Percentiles rank a stretch among this genome's conserved stretches.
phyloP scores from a whole-genome alignment of 2,797 vertebrate genomes.

The Vireo griseus region DNA sequence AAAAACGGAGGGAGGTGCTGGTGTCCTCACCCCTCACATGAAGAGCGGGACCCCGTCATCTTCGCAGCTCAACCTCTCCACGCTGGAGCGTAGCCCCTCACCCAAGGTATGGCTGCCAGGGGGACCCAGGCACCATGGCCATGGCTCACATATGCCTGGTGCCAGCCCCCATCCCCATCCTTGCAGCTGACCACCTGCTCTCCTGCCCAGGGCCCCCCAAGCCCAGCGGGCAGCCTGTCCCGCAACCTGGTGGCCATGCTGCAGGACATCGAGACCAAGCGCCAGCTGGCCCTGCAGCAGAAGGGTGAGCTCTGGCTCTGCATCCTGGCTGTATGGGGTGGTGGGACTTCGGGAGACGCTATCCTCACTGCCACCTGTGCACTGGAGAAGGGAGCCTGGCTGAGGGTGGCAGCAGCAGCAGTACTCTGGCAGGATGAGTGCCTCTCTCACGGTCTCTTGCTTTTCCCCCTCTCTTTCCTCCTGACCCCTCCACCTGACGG shows the following conservation, averaged over 20 bases:
- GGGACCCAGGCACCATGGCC: accelerated
- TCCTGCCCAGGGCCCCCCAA: slow-evolving; percentile 6
- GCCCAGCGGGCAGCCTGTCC: slow-evolving; percentile 85
- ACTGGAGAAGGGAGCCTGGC: not conserved
- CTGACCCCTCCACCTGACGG: slow-evolving; percentile 19
- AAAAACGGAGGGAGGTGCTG: slow-evolving; percentile 79
- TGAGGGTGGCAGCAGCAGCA: accelerated
- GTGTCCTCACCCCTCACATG: slow-evolving; percentile 68
- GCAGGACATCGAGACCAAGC: slow-evolving; percentile 93
- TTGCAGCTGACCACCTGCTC: not conserved
- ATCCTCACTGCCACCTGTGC: accelerated
- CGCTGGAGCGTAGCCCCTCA: slow-evolving; percentile 84
- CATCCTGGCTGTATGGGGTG: accelerated
- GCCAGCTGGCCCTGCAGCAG: slow-evolving; percentile 92
- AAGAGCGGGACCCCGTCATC: slow-evolving; percentile 78
- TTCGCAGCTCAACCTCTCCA: slow-evolving; percentile 80
- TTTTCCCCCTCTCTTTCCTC: not conserved
- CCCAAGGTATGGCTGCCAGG: slow-evolving; percentile 77
- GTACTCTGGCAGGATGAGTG: not conserved
- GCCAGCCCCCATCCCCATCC: not conserved
- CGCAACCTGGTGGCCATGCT: slow-evolving; percentile 88
- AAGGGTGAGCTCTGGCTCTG: slow-evolving; percentile 78
- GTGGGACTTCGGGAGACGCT: accelerated
- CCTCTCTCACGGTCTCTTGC: slow-evolving; percentile 56
- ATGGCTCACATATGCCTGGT: accelerated